Percentiles rank a stretch among this genome's conserved stretches.
Evolutionary conservation across 2,888 invertebrate species (phyloP).

Genomic region (Thumatha senex): DNA sequence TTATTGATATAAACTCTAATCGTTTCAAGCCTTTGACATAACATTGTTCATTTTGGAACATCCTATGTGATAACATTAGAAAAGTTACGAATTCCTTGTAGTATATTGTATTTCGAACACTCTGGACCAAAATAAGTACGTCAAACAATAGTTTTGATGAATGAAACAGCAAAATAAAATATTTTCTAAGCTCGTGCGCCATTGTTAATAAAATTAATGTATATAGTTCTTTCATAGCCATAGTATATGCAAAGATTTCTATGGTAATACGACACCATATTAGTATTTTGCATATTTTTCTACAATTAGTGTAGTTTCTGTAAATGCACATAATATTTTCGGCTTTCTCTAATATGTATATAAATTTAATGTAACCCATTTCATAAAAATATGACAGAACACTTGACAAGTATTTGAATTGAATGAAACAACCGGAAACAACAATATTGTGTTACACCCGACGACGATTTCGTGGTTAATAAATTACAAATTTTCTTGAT

Average conservation of each 20-base stretch:
- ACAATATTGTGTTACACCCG: neutral
- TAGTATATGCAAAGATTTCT: neutral
- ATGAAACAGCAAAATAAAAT: neutral
- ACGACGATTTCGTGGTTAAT: conserved; percentile 9
- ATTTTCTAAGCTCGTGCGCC: neutral
- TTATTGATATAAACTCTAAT: neutral
- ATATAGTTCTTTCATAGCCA: neutral
- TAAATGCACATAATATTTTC: conserved; percentile 5
- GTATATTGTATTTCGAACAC: neutral
- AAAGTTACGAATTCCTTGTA: neutral
- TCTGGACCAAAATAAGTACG: neutral
- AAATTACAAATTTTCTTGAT: conserved; percentile 15
- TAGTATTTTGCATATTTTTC: neutral
- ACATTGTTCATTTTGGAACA: neutral
- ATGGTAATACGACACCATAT: neutral
- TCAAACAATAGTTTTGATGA: neutral
- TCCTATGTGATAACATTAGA: neutral
- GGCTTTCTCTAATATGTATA: neutral
- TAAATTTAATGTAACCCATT: neutral
- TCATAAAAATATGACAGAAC: neutral
- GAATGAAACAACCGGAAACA: conserved; percentile 24
- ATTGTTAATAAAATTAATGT: neutral
- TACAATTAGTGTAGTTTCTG: neutral
- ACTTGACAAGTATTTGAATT: conserved; percentile 15
- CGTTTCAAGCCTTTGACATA: neutral